Evolutionary conservation across 2,888 invertebrate genomes (phyloP).

Genomic region (Drosophila recens): DNA sequence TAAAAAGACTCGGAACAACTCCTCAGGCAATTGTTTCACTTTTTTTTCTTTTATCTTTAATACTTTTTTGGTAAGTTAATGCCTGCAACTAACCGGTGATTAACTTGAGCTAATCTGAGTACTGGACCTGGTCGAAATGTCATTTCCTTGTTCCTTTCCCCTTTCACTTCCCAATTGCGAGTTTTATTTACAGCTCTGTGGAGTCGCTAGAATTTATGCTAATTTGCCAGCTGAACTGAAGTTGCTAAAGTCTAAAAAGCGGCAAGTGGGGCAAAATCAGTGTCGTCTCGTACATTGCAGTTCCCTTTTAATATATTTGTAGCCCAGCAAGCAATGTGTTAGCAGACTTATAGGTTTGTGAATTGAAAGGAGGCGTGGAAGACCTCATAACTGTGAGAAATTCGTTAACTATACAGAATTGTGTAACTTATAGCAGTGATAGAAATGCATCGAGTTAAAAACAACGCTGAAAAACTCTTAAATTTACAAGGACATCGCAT

Average conservation of each 20-base stretch:
- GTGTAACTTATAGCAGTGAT: no score
- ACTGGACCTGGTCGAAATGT: neutral
- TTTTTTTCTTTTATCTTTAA: no score
- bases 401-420: no score
- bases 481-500: no score
- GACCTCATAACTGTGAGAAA: no score
- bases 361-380: no score
- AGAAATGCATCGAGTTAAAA: no score
- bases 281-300: slow-evolving; percentile 29
- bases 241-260: neutral
- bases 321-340: neutral
- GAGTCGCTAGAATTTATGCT: slow-evolving; percentile 15
- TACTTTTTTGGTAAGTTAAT: neutral
- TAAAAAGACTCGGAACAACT: neutral
- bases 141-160: neutral
- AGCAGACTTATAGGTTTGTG: neutral
- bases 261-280: neutral
- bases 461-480: no score
- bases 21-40: neutral
- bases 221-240: slow-evolving; percentile 18
- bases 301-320: neutral
- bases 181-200: neutral
- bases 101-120: slow-evolving; percentile 11
- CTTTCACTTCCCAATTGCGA: neutral
- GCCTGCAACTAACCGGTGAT: slow-evolving; percentile 11